Base-by-base conservation (phyloP, 2,113 vertebrate genomes). In the Hypomesus transpacificus region DNA sequence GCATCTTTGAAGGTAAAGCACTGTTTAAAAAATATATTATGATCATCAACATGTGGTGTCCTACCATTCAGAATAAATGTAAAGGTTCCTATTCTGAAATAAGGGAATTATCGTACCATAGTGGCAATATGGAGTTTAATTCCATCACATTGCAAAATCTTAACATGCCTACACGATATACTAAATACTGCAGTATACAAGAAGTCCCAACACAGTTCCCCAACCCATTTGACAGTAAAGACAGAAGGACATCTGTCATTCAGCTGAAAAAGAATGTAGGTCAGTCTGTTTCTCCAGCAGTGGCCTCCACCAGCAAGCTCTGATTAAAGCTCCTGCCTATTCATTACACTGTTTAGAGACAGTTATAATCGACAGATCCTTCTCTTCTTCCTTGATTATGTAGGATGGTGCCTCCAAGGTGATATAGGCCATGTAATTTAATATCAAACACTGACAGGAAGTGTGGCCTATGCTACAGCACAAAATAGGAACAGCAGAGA, bases 251-350 rank as follows among this genome's bases (percentile, higher is more conserved):
- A 88, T 89, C 87, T 88, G 87, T 85, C 87, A 81, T 66, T 83
- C 67, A 78, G 83, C 84, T 83, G 83, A 83, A 69, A 77, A 81
- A 58, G 8, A 69, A 90, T 89, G 80, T 90, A 87, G 89, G 89
- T 87, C 87, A 87, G 50, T 20, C 34, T 17, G 54, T 80, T 86
- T 69, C 75, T 76, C 13, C 2, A 34, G 31, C 31, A 34, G 31
- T 80, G 73, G 74, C 82, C 82, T 77, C 79, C 73, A 75, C 39
- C 31, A 78, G 73, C 69, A 17, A 69, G 22, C 34, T 50, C 69
- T 83, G 85, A 88, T 88, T 88, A 87, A 87, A 85, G 77, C 72
- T 69, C 62, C 69, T 61, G 52, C 67, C 69, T 75, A 20, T 51
- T n/a, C 60, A 80, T 69, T 77, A 63, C 78, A 20, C 8, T 56